These are phyloP conservation scores for Ctenodactylus gundi DNA, from an alignment of 2,113 vertebrate species.

Conservation along the genomic window DNA sequence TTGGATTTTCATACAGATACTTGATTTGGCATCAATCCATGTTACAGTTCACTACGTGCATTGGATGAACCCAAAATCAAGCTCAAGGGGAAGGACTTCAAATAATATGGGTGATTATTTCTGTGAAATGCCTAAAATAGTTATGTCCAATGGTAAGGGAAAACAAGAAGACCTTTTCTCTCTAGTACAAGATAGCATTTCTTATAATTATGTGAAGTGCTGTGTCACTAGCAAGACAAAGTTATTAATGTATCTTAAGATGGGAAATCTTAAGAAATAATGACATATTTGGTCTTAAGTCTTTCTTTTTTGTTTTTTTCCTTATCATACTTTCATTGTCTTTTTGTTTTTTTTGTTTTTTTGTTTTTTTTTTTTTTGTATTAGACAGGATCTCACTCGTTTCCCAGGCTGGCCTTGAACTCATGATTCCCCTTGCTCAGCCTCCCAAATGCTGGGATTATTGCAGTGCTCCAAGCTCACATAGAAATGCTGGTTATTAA, in stretches of 20 bases:
- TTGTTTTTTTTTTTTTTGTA: neutral
- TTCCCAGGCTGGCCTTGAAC: neutral
- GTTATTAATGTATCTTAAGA: neutral
- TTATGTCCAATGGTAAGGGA: neutral
- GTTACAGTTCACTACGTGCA: neutral
- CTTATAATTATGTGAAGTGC: neutral
- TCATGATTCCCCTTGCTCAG: neutral
- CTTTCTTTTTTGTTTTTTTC: neutral
- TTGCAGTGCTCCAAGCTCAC: too few species aligned
- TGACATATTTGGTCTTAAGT: neutral
- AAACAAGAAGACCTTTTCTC: neutral
- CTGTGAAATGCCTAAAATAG: slow-evolving; percentile 19
- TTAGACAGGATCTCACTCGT: neutral
- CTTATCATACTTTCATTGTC: neutral
- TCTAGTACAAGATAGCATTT: neutral
- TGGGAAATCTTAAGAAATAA: neutral
- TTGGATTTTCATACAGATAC: neutral
- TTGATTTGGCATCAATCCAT: neutral
- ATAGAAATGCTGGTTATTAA: neutral
- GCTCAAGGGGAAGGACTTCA: neutral
- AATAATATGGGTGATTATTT: slow-evolving; percentile 10
- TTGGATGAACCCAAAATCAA: neutral
- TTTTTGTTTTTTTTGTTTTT: neutral
- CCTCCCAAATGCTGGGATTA: too few species aligned
- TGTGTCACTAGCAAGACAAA: neutral